Percentiles rank a stretch among this genome's conserved stretches.
These are phyloP conservation scores for Cavia porcellus DNA, from an alignment of 2,113 vertebrate species.

Conservation along the genomic window DNA sequence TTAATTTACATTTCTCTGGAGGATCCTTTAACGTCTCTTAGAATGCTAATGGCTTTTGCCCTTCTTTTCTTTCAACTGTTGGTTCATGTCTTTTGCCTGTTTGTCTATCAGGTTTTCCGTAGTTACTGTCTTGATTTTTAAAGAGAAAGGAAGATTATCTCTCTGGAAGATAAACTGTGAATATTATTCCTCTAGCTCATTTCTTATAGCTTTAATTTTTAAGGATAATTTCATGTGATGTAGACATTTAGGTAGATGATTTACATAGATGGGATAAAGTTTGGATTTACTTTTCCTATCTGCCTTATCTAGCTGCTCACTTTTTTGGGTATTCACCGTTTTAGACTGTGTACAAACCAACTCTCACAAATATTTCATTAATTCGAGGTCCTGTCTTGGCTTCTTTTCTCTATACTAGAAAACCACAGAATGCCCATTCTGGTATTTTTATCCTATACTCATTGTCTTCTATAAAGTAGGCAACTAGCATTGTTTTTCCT, in stretches of 20 bases:
- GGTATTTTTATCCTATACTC: background rate
- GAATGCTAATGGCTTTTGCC: background rate
- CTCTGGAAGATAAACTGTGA: background rate
- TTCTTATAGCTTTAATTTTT: background rate
- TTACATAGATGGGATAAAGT: background rate
- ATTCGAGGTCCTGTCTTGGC: background rate
- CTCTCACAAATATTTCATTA: rapidly evolving
- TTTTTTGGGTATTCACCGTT: background rate
- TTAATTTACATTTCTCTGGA: slow-evolving; percentile 21
- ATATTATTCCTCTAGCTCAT: background rate
- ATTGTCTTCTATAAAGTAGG: background rate
- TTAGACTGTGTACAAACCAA: background rate
- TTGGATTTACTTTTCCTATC: background rate
- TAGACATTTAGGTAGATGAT: background rate
- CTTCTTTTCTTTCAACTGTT: slow-evolving; percentile 24
- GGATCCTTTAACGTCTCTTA: slow-evolving; percentile 1
- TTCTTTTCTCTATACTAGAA: background rate
- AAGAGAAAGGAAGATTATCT: slow-evolving; percentile 28
- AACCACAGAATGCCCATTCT: background rate
- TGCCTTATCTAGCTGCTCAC: background rate
- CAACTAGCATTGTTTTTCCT: background rate
- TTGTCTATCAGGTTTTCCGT: slow-evolving; percentile 32
- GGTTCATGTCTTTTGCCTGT: slow-evolving; percentile 45
- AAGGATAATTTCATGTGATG: background rate
- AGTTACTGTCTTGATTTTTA: slow-evolving; percentile 49